These are phyloP conservation scores for Azemiops feae DNA, from an alignment of 2,113 vertebrate genomes.

Conservation along the genomic window DNA sequence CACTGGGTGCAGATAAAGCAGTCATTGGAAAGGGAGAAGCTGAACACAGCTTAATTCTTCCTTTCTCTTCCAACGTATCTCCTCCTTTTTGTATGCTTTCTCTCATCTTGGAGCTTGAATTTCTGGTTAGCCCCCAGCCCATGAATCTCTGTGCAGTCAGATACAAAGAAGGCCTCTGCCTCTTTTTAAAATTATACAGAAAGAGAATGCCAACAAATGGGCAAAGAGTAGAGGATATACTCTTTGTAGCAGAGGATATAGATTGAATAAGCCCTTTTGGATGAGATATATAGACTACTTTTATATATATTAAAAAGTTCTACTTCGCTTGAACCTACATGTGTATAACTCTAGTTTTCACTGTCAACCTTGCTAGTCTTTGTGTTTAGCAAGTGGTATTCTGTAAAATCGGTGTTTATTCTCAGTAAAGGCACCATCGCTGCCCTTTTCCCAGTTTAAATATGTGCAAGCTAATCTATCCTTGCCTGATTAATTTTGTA, in stretches of 20 bases:
- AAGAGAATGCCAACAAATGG: neutral
- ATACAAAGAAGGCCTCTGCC: neutral
- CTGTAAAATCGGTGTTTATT: neutral
- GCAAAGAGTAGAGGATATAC: too few relatives aligned
- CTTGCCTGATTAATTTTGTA: neutral
- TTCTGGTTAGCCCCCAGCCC: neutral
- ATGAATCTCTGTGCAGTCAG: neutral
- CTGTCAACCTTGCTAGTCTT: neutral
- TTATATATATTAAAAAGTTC: neutral
- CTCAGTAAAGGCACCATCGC: neutral
- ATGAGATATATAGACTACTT: neutral
- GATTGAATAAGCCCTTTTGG: neutral
- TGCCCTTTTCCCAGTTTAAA: neutral
- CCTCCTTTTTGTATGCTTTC: neutral
- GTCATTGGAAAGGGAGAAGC: neutral
- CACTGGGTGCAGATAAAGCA: neutral
- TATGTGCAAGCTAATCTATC: neutral
- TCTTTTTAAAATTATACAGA: neutral
- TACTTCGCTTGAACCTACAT: neutral
- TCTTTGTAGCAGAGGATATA: neutral
- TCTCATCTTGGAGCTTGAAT: neutral
- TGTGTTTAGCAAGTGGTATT: neutral
- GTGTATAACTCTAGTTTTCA: neutral
- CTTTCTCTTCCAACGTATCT: neutral
- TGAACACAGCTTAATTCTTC: neutral